phyloP scores from a whole-genome alignment of 2,113 vertebrate genomes.

The Onychostruthus taczanowskii region DNA sequence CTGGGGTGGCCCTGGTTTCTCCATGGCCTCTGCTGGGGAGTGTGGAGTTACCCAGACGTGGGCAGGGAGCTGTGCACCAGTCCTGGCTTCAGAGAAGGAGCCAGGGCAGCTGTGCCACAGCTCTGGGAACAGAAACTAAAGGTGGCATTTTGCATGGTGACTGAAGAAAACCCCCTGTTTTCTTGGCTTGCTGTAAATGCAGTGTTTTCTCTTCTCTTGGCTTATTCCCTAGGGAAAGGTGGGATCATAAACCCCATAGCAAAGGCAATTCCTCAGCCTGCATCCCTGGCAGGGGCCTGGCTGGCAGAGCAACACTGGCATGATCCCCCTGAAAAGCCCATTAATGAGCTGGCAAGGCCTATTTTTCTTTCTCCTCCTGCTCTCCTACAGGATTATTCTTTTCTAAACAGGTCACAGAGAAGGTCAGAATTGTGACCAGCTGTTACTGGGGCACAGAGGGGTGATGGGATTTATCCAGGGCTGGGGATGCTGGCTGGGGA shows the following conservation, averaged over 20 bases:
- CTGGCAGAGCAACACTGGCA: neutral
- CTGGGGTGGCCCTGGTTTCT: neutral
- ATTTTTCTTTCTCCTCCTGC: neutral
- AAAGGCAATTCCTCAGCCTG: neutral
- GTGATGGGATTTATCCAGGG: neutral
- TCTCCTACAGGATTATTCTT: neutral
- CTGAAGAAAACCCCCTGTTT: neutral
- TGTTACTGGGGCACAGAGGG: neutral
- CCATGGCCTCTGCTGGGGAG: neutral
- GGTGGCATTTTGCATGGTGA: neutral
- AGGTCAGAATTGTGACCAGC: neutral
- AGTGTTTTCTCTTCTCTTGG: neutral
- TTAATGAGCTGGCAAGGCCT: neutral
- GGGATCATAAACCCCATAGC: neutral
- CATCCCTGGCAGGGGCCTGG: neutral
- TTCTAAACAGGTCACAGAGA: neutral
- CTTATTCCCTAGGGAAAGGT: neutral
- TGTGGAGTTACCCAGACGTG: rapidly evolving
- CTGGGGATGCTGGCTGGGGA: neutral
- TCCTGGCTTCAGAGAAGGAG: neutral
- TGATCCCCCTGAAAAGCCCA: neutral
- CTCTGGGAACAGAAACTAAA: neutral
- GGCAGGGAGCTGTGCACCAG: neutral
- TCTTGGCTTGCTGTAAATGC: neutral
- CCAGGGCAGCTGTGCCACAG: neutral